Base-by-base conservation (phyloP, 2,113 vertebrate genomes). In the Grammomys dolichurus region DNA sequence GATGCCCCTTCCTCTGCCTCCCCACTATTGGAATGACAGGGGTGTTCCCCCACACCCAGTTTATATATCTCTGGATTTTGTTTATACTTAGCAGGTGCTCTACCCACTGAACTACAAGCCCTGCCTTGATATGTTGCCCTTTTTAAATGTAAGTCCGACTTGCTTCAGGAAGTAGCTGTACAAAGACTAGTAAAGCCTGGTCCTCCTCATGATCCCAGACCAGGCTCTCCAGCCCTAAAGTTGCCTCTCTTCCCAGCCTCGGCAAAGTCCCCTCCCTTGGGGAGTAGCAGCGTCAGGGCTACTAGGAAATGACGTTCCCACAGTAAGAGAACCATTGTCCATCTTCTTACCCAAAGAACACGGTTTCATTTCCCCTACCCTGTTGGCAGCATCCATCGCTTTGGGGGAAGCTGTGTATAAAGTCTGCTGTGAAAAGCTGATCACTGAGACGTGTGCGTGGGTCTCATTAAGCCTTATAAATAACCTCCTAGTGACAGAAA, bases 171-270 rank as follows among this genome's bases (percentile, higher is more conserved):
- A 36, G 17, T 43, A 36, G 26, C 17, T 28, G 0, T 46, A 13
- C n/a, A 22, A n/a, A 19, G 67, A 17, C 7, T 9, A 70, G 16
- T 8, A 2, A 78, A 54, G 16, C 22, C 51, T 19, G 1, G 1
- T 33, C 7, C 67, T 14, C 67, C 24, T 1, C 2, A 0, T 3
- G 56, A 5, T 14, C 6, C 70, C 14, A n/a, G 0, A 8, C 33
- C 89, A 60, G 22, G 28, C 1, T 77, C 33, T 75, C 28, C 14
- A 78, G 17, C 22, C 65, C 82, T 58, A 46, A 92, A 80, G 69
- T 12, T 43, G 69, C 72, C 5, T 91, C 26, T 80, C 40, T 70
- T 11, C 2, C 7, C 75, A 33, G 2, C 43, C 58, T n/a, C 20
- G 20, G 36, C 33, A 67, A 58, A 46, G 26, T 87, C 24, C 22